Evolutionary conservation across 2,797 vertebrate genomes (phyloP), one percentile per base, ranked within the genome.

Genomic region (Garrulus glandarius): DNA sequence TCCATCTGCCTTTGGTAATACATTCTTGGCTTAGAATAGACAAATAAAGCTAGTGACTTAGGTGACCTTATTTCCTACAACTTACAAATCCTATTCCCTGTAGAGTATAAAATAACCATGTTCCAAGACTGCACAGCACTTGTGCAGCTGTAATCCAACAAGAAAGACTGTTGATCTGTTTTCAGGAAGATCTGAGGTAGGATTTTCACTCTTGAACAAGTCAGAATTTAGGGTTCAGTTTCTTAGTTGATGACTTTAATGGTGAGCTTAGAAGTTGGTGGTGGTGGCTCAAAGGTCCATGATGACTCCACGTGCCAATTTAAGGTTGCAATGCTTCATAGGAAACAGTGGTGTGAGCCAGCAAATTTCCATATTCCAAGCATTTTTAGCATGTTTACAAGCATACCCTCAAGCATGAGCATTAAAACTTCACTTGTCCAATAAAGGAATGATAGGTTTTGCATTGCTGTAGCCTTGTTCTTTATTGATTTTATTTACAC

Each of bases 391-490:
- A 30, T 84, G 71, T 67, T 92, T 89, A 84, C 52, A 83, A 91
- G 37, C 69, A 71, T 65, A 93, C 29, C 67, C 46, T 79, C 53
- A 89, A 95, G 77, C 12, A 4, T 84, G 46, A 96, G 32, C 64
- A 81, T 55, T 92, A 71, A 85, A 85, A 90, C 55, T 56, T 83
- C 49, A 57, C 15, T 83, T 92, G 71, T 81, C 60, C 89, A 95
- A 89, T 95, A 93, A 97, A 96, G 41, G 44, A 95, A 92, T 87
- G 68, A 64, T 56, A 89, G 82, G 63, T 68, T 87, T 96, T 89
- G 84, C 77, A 84, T 61, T 92, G 69, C 80, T 89, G n/a, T 77
- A 92, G 56, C 60, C 44, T 91, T 81, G 50, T 74, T 93, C 29
- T 74, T 89, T 68, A 74, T 56, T 85, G 39, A 69, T 56, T 82